Base-by-base conservation (phyloP, 2,888 invertebrate species). In the Tanytarsus gracilentus region DNA sequence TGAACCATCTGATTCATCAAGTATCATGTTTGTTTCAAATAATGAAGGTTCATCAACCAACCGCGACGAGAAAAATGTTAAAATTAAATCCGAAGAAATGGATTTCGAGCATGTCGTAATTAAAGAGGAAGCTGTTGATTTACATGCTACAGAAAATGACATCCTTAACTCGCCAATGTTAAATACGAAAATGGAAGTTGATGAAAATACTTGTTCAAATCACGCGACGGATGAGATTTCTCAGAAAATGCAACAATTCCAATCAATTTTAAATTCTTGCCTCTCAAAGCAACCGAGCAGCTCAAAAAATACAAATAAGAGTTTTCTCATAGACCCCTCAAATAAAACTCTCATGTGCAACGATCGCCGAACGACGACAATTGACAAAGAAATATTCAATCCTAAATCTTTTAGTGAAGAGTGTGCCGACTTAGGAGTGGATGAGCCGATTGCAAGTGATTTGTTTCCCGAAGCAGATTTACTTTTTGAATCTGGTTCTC, bases 401-500 rank as follows among this genome's bases (percentile, higher is more conserved):
- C 81, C 86, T 75, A 86, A 86, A 70, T 85, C 85, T 9, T 71
- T 87, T 11, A 85, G 86, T 0, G 86, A 87, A 68, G 87, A 87
- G 70, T 86, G 86, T 69, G 86, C 86, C 67, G 86, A 87, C 68
- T 74, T 86, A 9, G 86, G 87, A 4, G 86, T 87, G 53, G 87
- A 86, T 66, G 86, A 86, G 48, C 86, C 86, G 0, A 85, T 85
- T n/a, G 84, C 86, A 0, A 84, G 85, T 63, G 87, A 87, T 67
- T 72, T 87, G 63, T 87, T 87, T 68, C 86, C 87, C 0, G 87
- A 87, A 67, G 86, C 86, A 0, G 86, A 86, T 68, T 71, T 86
- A 53, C 70, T 86, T 52, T 85, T 86, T 66, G 82, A 85, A 61
- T 78, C 83, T 0, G 86, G 86, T 65, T 84, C 86, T 11, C 60